These are phyloP conservation scores for Actinostola sp. DNA, from an alignment of 92 coral and sea anemone species.

Conservation along the genomic window DNA sequence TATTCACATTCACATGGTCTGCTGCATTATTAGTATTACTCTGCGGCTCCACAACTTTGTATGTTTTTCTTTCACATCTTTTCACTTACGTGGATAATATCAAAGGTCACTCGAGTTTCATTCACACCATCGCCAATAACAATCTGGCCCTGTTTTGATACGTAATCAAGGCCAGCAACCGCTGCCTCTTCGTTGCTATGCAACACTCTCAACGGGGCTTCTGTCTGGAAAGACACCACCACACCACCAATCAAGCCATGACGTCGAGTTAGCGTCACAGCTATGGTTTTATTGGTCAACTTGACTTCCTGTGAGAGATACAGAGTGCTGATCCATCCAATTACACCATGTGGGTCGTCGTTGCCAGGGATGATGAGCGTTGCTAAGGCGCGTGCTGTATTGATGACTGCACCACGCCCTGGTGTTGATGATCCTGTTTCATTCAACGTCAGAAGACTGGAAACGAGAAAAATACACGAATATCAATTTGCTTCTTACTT, in stretches of 20 bases:
- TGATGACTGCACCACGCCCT: slow-evolving; percentile 84
- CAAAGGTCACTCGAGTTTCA: slow-evolving; percentile 61
- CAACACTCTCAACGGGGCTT: slow-evolving; percentile 45
- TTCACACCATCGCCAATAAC: slow-evolving; percentile 71
- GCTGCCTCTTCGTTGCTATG: slow-evolving; percentile 76
- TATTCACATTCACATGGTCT: no score
- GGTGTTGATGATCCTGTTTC: slow-evolving; percentile 81
- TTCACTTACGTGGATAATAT: slow-evolving; percentile 79
- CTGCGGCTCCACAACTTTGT: no score
- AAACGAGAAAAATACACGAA: not conserved
- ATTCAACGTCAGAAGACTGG: slow-evolving; percentile 63
- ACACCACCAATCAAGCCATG: slow-evolving; percentile 80
- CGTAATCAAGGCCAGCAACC: slow-evolving; percentile 76
- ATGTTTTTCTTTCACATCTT: not conserved
- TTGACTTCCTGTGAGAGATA: slow-evolving; percentile 76
- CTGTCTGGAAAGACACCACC: slow-evolving; percentile 71
- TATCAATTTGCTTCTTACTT: no score
- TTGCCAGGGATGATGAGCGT: slow-evolving; percentile 83
- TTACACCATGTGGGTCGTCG: slow-evolving; percentile 92
- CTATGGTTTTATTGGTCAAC: slow-evolving; percentile 62
- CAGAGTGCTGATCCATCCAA: slow-evolving; percentile 73
- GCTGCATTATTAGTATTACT: no score
- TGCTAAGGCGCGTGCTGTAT: slow-evolving; percentile 78
- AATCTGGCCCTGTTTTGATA: slow-evolving; percentile 53
- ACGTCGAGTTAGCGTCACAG: slow-evolving; percentile 64